Conservation (phyloP, 2,888 invertebrate species). For the Hypolimnas misippus region DNA sequence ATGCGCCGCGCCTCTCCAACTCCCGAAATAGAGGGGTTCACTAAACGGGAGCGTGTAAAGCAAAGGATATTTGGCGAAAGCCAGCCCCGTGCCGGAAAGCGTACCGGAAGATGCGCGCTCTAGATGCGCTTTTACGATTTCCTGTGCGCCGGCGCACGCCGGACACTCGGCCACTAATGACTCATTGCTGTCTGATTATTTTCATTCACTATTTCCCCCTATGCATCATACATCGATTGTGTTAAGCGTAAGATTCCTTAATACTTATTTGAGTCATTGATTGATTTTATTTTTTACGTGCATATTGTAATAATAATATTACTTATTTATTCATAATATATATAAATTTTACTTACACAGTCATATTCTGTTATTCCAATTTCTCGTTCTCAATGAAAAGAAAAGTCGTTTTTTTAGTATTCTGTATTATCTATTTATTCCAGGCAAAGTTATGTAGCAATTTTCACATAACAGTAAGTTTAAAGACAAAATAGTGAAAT, state of each 20-base stretch:
- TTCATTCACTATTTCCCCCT: constrained; percentile 36
- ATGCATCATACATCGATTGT: constrained; percentile 30
- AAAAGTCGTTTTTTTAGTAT: no score
- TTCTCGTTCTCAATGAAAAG: no score
- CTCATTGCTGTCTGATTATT: constrained; percentile 39
- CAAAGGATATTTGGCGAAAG: constrained; percentile 69
- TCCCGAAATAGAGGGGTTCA: constrained; percentile 65
- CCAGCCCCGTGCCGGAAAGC: constrained; percentile 67
- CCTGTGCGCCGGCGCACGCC: constrained; percentile 63
- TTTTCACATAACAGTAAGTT: no score
- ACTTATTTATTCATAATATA: no score
- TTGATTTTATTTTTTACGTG: not conserved
- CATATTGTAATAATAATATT: not conserved
- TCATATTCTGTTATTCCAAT: no score
- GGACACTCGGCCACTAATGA: constrained; percentile 44
- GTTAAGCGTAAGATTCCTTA: constrained; percentile 17
- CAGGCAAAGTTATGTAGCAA: no score
- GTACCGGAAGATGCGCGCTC: constrained; percentile 77
- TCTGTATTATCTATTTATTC: no score
- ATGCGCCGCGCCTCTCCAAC: constrained; percentile 11
- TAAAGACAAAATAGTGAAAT: no score
- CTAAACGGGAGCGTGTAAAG: constrained; percentile 63
- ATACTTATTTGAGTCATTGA: constrained; percentile 17
- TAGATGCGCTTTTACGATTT: constrained; percentile 81
- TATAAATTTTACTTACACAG: no score